A percentile compares a stretch with the other conserved stretches of the same genome.
Conservation (phyloP, 1,140 invertebrate genomes). For the Atopsyche davidsoni region DNA sequence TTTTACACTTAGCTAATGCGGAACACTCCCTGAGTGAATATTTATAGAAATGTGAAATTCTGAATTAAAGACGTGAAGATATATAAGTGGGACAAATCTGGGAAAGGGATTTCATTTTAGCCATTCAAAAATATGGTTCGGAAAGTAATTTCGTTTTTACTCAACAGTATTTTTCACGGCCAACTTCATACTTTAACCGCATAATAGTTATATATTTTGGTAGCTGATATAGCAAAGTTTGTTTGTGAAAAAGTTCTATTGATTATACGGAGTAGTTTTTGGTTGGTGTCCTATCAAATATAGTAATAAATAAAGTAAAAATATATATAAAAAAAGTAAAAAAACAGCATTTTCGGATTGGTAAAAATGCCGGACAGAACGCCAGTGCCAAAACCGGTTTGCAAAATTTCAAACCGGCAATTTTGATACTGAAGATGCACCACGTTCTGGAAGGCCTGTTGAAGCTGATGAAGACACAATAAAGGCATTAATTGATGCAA, state of each 20-base stretch:
- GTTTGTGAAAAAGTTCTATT: background rate
- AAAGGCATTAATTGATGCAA: background rate
- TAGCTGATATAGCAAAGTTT: background rate
- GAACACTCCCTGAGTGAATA: too few species aligned
- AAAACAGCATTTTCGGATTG: background rate
- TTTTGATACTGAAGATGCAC: constrained; percentile 17
- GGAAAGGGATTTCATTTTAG: too few species aligned
- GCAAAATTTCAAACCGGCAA: constrained; percentile 16
- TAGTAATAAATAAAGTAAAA: background rate
- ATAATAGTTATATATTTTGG: background rate
- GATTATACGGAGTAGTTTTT: background rate
- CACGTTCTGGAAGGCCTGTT: too few species aligned
- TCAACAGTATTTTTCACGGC: background rate
- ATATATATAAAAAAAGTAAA: background rate
- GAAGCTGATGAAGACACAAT: background rate
- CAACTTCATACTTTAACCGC: background rate
- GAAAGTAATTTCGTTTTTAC: background rate
- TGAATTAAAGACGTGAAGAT: too few species aligned
- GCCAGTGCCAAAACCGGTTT: constrained; percentile 22
- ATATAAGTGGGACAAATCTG: too few species aligned
- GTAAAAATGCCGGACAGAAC: too few species aligned
- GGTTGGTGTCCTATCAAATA: background rate
- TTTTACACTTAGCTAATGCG: too few species aligned
- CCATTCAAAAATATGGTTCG: background rate
- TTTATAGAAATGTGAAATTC: too few species aligned